Evolutionary conservation across 1,140 invertebrate species (phyloP).

Genomic region (Cyclargus thomasi): DNA sequence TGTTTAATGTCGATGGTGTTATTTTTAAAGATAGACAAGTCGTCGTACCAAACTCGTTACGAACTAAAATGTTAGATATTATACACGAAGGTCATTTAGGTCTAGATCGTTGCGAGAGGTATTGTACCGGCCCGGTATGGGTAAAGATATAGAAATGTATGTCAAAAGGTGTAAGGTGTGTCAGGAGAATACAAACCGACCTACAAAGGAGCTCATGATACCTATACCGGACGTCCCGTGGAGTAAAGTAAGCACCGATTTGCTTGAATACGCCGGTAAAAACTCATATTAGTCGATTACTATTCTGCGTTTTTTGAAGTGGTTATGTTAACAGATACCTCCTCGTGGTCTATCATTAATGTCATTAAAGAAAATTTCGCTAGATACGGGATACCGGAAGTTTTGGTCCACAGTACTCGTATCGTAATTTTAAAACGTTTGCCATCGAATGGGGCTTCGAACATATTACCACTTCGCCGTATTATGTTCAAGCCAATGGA

Average conservation of each 20-base stretch:
- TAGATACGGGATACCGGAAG: conserved; percentile 16
- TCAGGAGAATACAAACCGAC: conserved; percentile 23
- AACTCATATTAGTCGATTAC: conserved; percentile 18
- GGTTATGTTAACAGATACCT: neutral
- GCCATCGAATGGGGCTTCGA: conserved; percentile 18
- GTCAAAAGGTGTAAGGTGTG: conserved; percentile 28
- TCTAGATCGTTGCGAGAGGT: conserved; percentile 29
- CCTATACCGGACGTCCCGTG: conserved; percentile 14
- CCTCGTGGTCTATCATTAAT: conserved; percentile 5
- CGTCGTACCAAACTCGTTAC: conserved; percentile 15
- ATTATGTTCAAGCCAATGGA: neutral
- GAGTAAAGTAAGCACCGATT: too few relatives aligned
- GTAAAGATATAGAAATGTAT: conserved; percentile 32
- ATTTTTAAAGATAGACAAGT: conserved; percentile 15
- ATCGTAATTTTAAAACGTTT: conserved; percentile 17
- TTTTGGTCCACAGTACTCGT: conserved; percentile 12
- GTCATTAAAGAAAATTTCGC: conserved; percentile 20
- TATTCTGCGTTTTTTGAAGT: conserved; percentile 22
- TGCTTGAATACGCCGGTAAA: conserved; percentile 28
- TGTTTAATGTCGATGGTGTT: neutral
- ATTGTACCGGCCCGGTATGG: conserved; percentile 49
- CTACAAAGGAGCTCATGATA: conserved; percentile 18
- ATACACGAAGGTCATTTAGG: too few relatives aligned
- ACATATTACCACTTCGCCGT: conserved; percentile 10
- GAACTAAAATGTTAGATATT: neutral